Percentiles rank a stretch among this genome's conserved stretches.
phyloP scores from a whole-genome alignment of 2,113 vertebrate genomes.

The Haplotaxodon microlepis region DNA sequence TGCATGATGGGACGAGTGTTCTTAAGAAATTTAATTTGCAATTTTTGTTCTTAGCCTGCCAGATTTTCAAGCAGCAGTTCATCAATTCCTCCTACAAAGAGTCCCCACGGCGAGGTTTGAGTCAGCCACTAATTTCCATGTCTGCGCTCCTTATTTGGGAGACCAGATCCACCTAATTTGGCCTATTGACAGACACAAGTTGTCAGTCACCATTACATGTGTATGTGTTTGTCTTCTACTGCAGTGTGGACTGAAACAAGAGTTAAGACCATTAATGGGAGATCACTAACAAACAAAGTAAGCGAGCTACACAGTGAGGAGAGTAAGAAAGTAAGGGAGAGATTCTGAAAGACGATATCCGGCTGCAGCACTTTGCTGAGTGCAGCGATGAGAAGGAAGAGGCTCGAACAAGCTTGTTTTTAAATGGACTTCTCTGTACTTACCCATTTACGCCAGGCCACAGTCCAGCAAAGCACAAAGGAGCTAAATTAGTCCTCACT shows the following conservation, averaged over 20 bases:
- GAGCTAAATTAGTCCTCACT: slow-evolving; percentile 7
- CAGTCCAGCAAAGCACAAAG: slow-evolving; percentile 21
- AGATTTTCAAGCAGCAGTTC: background rate
- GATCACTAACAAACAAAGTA: background rate
- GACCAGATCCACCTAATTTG: background rate
- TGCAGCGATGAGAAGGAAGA: slow-evolving; percentile 41
- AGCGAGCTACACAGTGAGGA: background rate
- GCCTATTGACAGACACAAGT: background rate
- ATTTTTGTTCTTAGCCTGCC: background rate
- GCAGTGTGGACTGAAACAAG: background rate
- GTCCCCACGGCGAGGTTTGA: background rate
- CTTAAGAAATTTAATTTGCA: background rate
- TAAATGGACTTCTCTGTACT: slow-evolving; percentile 52
- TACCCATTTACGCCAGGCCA: slow-evolving; percentile 22
- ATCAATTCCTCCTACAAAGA: background rate
- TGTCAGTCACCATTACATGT: slow-evolving; percentile 7
- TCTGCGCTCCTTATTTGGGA: background rate
- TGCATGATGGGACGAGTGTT: background rate
- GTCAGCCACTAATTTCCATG: background rate
- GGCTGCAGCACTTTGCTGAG: slow-evolving; percentile 58
- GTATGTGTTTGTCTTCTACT: background rate
- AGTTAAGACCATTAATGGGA: background rate
- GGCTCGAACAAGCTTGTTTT: slow-evolving; percentile 36
- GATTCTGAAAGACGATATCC: slow-evolving; percentile 15
- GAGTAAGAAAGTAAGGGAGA: background rate